Evolutionary conservation across 2,797 vertebrate species (phyloP).

Genomic region (Leuciscus waleckii): DNA sequence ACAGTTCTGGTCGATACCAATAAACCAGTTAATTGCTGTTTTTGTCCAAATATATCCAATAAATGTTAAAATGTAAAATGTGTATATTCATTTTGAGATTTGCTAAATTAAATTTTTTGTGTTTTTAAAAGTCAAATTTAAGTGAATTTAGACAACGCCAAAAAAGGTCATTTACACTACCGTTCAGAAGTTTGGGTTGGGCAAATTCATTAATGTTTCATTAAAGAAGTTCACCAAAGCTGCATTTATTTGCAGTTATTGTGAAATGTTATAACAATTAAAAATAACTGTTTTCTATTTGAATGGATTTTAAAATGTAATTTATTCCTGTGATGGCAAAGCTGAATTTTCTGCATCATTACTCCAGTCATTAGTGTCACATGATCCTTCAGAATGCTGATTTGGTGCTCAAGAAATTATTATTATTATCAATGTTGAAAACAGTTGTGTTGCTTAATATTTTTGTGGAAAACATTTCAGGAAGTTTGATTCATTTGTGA

Average conservation of each 20-base stretch:
- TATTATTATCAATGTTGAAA: not conserved
- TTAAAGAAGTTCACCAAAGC: not conserved
- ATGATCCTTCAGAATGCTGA: not conserved
- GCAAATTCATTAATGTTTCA: not conserved
- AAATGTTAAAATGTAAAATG: not conserved
- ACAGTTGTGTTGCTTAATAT: not conserved
- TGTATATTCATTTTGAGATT: not conserved
- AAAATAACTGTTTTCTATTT: too few species aligned
- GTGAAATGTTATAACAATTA: too few species aligned
- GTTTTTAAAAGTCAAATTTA: not conserved
- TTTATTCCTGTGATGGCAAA: too few species aligned
- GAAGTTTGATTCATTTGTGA: too few species aligned
- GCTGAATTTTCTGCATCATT: too few species aligned
- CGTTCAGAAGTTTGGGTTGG: not conserved
- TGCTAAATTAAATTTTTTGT: not conserved
- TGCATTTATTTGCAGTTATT: not conserved
- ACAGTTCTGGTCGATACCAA: not conserved
- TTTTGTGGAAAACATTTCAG: not conserved
- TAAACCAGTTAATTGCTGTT: not conserved
- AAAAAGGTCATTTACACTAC: not conserved
- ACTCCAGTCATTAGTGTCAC: not conserved
- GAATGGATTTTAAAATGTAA: too few species aligned
- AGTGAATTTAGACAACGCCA: not conserved
- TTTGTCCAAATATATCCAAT: not conserved
- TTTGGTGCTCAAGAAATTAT: not conserved